Evolutionary conservation across 2,113 vertebrate species (phyloP), one percentile per base, ranked within the genome.

Genomic region (Hystrix cristata): DNA sequence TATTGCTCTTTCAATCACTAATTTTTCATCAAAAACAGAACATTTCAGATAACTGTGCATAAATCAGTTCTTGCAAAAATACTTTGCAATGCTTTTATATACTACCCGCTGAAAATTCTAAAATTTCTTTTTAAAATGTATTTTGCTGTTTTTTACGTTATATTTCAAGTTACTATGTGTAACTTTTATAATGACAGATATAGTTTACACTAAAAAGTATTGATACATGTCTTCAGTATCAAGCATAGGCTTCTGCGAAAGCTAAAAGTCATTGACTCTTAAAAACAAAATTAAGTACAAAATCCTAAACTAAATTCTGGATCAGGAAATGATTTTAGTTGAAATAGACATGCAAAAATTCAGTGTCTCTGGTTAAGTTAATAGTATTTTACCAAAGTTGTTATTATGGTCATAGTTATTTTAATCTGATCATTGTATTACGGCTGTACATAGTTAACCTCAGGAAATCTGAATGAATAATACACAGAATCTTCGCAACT

Each of bases 141-240:
- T 72, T 91, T 94, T 46, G 71, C 82, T 14, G 19, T 82, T 86
- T 71, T 60, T 90, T 51, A 85, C 3, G 55, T 96, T 72, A 59
- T 16, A 76, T 3, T 60, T 67, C 18, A 10, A 85, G 48, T n/a
- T 53, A 74, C n/a, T 87, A n/a, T 62, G 3, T 88, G 0, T 48
- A 82, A 81, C 84, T 90, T 80, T 87, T 74, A 81, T 72, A 59
- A 88, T n/a, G 29, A 48, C 7, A 65, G 11, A 31, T 23, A 31
- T 0, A 94, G 3, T 4, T 90, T 38, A 92, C 3, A 59, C 3
- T 78, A 83, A 92, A 60, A 83, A 92, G 55, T 55, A 86, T 86
- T 89, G 62, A 69, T 57, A 7, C 3, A 78, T 69, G 0, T 4
- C 9, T 72, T 74, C 3, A 76, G 9, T 64, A 59, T 74, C 14